phyloP scores from a whole-genome alignment of 2,113 vertebrate species.

The Stomatorhinus ivindoensis region DNA sequence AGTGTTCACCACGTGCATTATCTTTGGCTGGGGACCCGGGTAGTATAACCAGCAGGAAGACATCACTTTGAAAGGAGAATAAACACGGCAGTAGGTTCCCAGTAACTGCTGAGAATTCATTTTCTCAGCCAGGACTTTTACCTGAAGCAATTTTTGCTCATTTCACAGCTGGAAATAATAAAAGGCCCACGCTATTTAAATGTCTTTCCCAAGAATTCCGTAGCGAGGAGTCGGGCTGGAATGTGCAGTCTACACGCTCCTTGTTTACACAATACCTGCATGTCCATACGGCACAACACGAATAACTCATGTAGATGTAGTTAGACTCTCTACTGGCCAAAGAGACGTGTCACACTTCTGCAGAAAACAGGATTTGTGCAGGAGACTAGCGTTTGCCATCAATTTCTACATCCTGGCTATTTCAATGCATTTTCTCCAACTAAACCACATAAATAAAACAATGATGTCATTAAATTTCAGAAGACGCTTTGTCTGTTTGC shows the following conservation, averaged over 20 bases:
- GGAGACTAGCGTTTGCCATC: not conserved
- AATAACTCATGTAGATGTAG: not conserved
- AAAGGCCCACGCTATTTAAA: not conserved
- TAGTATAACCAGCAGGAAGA: not conserved
- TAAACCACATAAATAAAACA: not conserved
- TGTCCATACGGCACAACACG: not conserved
- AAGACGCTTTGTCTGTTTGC: not conserved
- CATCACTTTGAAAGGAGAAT: not conserved
- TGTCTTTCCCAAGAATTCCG: not conserved
- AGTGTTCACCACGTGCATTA: not conserved
- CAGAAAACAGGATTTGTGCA: not conserved
- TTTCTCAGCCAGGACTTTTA: not conserved
- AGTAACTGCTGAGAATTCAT: not conserved
- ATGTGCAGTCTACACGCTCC: not conserved
- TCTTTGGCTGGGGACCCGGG: not conserved
- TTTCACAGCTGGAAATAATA: not conserved
- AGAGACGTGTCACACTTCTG: not conserved
- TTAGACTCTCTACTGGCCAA: not conserved
- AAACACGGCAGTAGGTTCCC: not conserved
- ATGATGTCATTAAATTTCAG: not conserved
- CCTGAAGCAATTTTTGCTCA: not conserved
- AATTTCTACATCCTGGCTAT: not conserved
- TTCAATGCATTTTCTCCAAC: not conserved
- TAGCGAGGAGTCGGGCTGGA: not conserved
- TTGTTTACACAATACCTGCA: not conserved